phyloP scores from a whole-genome alignment of 2,113 vertebrate species.

The Eulacestoma nigropectus region DNA sequence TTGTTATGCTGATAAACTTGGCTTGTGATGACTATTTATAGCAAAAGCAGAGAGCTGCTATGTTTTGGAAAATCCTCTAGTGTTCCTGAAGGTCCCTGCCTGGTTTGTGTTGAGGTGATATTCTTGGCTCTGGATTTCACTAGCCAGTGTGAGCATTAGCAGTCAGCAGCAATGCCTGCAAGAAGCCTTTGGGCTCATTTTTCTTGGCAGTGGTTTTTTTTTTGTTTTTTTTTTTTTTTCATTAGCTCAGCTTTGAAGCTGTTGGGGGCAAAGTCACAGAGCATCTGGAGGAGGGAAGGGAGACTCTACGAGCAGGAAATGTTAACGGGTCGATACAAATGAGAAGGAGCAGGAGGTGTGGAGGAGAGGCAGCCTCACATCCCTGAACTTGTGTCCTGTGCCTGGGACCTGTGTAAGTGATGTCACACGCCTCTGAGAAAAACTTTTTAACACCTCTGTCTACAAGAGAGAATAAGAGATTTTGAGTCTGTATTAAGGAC shows the following conservation, averaged over 20 bases:
- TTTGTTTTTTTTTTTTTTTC: background rate
- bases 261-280: conserved; percentile 32
- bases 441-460: background rate
- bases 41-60: conserved; percentile 38
- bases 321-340: background rate
- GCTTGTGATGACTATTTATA: conserved; percentile 36
- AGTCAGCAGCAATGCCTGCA: background rate
- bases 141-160: background rate
- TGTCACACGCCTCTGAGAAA: background rate
- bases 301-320: background rate
- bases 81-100: conserved; percentile 15
- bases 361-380: background rate
- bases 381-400: background rate
- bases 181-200: conserved; percentile 18
- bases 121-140: conserved; percentile 30
- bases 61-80: conserved; percentile 29
- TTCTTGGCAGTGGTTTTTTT: background rate
- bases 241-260: conserved; percentile 52
- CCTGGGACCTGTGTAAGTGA: background rate
- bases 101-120: background rate
- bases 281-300: conserved; percentile 27
- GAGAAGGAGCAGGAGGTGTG: background rate
- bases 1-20: conserved; percentile 57
- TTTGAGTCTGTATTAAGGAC: background rate
- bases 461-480: background rate